Evolutionary conservation across 2,113 vertebrate species (phyloP), one percentile per base, ranked within the genome.

Genomic region (Syngnathus typhle): DNA sequence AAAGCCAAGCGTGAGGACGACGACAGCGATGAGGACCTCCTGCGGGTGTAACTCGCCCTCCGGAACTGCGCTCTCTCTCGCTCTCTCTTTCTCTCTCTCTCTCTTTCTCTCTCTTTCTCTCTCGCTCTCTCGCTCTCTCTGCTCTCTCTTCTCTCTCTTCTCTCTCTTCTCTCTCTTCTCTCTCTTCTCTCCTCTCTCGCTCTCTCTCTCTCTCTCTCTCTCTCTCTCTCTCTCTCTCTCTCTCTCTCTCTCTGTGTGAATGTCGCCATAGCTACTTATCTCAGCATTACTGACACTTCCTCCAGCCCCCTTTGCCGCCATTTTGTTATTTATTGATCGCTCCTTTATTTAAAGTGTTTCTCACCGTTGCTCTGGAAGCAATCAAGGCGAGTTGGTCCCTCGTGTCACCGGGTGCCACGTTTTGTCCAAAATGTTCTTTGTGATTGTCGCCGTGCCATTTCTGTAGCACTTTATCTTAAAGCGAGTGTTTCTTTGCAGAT

Each of bases 11-110:
- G 78, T 61, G 85, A 87, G 51, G 87, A 88, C 74, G 96, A 99
- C 0, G 97, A 98, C 92, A 99, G 97, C 15, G 97, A 98, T 39
- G 97, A 99, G 83, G 97, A 99, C 88, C 91, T 99, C 74, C 86
- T 99, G 38, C 93, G 92, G 88, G 90, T 98, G 90, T 99, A 89
- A 93, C 66, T 72, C 72, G 69, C 11, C 21, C 59, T 52, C 51
- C 41, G 32, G 77, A 82, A 87, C 87, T 81, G 67, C 67, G 1
- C 23, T 56, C 54, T 23, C 12, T 32, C 23, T 56, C 27, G 16
- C 54, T 56, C 55, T n/a, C 52, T 55, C 15, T 58, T 18, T 77
- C 74, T 87, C 72, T n/a, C n/a, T n/a, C n/a, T n/a, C n/a, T n/a
- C n/a, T n/a, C n/a, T n/a, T n/a, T n/a, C n/a, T n/a, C n/a, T n/a